These are phyloP conservation scores for Ophion ellenae DNA, from an alignment of 2,888 invertebrate species.

Conservation along the genomic window DNA sequence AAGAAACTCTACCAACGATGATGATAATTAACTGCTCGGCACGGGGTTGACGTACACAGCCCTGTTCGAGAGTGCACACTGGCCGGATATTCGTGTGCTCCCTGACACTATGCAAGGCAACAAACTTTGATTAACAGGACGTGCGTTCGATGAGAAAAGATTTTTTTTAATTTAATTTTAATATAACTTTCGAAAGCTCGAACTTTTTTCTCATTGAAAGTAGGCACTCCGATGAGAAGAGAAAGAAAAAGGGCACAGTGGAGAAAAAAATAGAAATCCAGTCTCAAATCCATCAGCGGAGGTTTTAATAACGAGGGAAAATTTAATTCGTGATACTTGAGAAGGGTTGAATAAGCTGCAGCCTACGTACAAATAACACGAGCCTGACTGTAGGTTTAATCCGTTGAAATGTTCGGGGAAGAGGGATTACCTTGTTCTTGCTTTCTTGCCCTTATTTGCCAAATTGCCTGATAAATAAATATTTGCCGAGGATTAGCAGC, in stretches of 20 bases:
- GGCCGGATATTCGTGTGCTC: slow-evolving; percentile 47
- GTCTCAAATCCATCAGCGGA: not conserved
- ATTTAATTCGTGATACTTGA: not conserved
- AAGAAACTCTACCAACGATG: slow-evolving; percentile 56
- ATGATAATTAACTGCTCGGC: slow-evolving; percentile 71
- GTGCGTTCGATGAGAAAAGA: slow-evolving; percentile 8
- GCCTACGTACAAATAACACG: not conserved
- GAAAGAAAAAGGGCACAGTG: not conserved
- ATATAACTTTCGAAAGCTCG: not conserved
- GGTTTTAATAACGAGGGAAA: not conserved
- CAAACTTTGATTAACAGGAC: slow-evolving; percentile 48
- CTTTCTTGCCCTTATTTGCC: slow-evolving; percentile 12
- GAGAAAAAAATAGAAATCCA: not conserved
- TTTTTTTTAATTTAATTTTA: not conserved
- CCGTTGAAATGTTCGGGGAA: not conserved
- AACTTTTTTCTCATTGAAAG: not conserved
- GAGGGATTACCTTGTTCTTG: not conserved
- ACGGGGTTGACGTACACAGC: slow-evolving; percentile 53
- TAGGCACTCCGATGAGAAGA: not conserved
- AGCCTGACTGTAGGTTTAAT: slow-evolving; percentile 8
- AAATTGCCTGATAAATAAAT: not conserved
- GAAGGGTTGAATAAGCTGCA: not conserved
- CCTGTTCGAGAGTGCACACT: slow-evolving; percentile 21
- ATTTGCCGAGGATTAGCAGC: not conserved
- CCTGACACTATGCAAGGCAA: slow-evolving; percentile 45